Evolutionary conservation across 2,797 vertebrate genomes (phyloP), one percentile per base, ranked within the genome.

Genomic region (Myoxocephalus aenaeus): DNA sequence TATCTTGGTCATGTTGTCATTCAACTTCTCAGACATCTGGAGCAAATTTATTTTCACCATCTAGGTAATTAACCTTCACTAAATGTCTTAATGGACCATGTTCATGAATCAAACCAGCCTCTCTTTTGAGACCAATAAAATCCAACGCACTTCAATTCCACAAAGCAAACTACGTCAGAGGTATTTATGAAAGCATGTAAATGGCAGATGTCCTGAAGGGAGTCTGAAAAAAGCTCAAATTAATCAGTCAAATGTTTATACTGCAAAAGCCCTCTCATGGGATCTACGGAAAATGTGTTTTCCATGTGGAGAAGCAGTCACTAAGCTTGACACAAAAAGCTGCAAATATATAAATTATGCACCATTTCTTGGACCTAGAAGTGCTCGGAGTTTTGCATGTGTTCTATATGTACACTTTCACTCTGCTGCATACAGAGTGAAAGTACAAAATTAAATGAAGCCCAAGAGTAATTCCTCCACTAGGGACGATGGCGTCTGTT

Each of bases 171-270:
- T 34, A 63, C 75, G 75, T 84, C 68, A 73, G 73, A 76, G 73
- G 74, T 73, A 62, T 85, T 87, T 67, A 77, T 78, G 71, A 87
- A 82, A 79, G 75, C 38, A 6, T 77, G 75, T 29, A 75, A 88
- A 84, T 65, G 44, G 74, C 65, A 87, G 75, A 81, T 65, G 53
- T 77, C 72, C 81, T 61, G 51, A 87, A 86, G 75, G 61, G 62
- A 79, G 68, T 34, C 29, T 65, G 67, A 57, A 44, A 74, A 74
- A 76, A 77, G 25, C 51, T 17, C 25, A 82, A 56, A 88, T 90
- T 82, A 90, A 84, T 85, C 84, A 83, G 58, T 86, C 83, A 86
- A 74, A 79, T 85, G 84, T 86, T 90, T 87, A 83, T 72, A 65
- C 73, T 57, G 51, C 48, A 13, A 75, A 81, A 73, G 32, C 63